These are phyloP conservation scores for Epirrhoe tristata DNA, from an alignment of 2,888 invertebrate genomes.

Conservation along the genomic window DNA sequence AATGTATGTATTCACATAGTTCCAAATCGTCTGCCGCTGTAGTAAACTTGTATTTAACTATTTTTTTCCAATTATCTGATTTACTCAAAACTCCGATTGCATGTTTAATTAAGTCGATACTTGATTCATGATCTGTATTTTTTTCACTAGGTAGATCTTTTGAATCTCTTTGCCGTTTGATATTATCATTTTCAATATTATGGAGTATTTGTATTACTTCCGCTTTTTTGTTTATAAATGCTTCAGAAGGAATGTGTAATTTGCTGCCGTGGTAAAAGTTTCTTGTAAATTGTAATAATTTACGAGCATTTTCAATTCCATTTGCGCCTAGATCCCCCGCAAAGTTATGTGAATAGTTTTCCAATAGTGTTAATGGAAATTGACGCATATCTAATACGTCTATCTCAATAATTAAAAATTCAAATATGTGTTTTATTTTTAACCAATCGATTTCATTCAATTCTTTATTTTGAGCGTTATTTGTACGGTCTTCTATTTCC, in stretches of 20 bases:
- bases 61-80: neutral
- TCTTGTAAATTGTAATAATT: neutral
- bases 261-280: neutral
- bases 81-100: neutral
- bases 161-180: neutral
- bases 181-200: conserved; percentile 3
- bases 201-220: neutral
- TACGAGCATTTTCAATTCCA: neutral
- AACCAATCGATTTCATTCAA: conserved; percentile 5
- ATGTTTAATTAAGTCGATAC: neutral
- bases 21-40: neutral
- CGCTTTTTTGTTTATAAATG: neutral
- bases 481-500: neutral
- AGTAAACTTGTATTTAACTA: neutral
- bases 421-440: conserved; percentile 7
- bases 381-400: neutral
- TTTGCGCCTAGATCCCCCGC: neutral
- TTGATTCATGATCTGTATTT: neutral
- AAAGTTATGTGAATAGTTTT: neutral
- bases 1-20: neutral
- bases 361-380: neutral
- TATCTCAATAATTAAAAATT: conserved; percentile 12
- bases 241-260: neutral
- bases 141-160: neutral
- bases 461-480: neutral